Evolutionary conservation across 2,113 vertebrate genomes (phyloP).

Genomic region (Gopherus evgoodei): DNA sequence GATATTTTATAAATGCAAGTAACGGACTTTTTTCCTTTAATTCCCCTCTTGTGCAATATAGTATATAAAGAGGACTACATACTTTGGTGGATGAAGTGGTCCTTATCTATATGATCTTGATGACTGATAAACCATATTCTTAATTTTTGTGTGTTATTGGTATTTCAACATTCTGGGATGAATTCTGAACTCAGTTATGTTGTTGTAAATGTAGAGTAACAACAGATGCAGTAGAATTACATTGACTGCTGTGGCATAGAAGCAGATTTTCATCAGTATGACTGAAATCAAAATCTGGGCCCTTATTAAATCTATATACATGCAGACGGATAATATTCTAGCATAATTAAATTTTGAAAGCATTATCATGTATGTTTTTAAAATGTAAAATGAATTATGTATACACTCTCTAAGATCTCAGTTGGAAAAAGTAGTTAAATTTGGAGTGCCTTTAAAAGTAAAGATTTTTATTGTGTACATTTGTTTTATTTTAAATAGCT

Average conservation of each 20-base stretch:
- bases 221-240: rapidly evolving
- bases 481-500: background rate
- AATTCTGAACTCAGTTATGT: constrained; percentile 34
- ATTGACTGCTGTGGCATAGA: rapidly evolving
- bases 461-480: background rate
- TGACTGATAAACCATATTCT: constrained; percentile 55
- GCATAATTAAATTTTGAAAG: background rate
- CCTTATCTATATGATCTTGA: constrained; percentile 56
- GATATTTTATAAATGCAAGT: constrained; percentile 1
- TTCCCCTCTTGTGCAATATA: background rate
- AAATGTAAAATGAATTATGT: background rate
- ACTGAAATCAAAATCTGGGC: background rate
- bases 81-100: constrained; percentile 60
- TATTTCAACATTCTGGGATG: background rate
- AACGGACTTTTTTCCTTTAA: background rate
- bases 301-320: background rate
- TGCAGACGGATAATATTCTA: background rate
- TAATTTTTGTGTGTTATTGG: constrained; percentile 62
- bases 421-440: background rate
- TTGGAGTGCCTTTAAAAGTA: background rate
- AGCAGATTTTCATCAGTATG: background rate
- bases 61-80: background rate
- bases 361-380: background rate
- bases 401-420: background rate
- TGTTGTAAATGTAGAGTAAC: background rate